Conservation (phyloP, 1,140 invertebrate species). For the Pemphigus obesinymphae region DNA sequence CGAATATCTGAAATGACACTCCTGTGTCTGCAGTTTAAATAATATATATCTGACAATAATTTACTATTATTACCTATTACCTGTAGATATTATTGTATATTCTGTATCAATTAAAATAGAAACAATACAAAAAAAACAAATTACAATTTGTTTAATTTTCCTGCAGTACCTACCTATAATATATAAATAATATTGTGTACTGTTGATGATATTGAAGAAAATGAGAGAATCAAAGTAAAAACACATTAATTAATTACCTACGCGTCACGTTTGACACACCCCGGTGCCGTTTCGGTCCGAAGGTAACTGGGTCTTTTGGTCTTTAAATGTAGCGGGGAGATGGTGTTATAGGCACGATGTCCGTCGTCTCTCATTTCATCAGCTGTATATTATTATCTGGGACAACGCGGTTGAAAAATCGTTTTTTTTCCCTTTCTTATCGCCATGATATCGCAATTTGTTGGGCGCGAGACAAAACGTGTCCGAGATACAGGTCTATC, state of each 20-base stretch:
- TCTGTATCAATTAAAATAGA: too few relatives aligned
- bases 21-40: too few relatives aligned
- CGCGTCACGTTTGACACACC: neutral
- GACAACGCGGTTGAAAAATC: neutral
- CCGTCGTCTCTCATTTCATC: neutral
- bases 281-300: neutral
- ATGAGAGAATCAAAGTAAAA: too few relatives aligned
- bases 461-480: neutral
- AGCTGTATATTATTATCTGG: too few relatives aligned
- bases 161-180: neutral
- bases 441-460: neutral
- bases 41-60: too few relatives aligned
- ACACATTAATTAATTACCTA: neutral
- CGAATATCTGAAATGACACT: too few relatives aligned
- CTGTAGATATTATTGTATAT: too few relatives aligned
- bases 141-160: neutral
- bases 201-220: too few relatives aligned
- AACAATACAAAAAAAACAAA: neutral
- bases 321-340: too few relatives aligned
- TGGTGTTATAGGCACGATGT: neutral
- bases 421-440: neutral
- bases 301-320: neutral
- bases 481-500: too few relatives aligned
- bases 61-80: too few relatives aligned
- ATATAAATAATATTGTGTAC: too few relatives aligned